Evolutionary conservation across 2,113 vertebrate genomes (phyloP), one percentile per base, ranked within the genome.

Genomic region (Zosterops borbonicus): DNA sequence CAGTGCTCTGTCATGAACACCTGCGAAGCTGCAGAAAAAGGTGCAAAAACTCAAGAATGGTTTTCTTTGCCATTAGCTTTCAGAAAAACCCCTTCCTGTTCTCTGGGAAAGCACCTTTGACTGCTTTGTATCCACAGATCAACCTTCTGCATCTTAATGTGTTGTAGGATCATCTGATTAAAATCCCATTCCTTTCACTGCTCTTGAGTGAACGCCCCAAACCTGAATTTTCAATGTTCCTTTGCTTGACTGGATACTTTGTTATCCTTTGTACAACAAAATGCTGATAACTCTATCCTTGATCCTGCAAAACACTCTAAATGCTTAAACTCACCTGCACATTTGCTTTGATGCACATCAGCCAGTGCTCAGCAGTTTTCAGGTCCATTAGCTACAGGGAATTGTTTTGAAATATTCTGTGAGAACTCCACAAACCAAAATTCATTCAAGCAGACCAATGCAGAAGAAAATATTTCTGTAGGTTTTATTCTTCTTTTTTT

Each of bases 41-140:
- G 5, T n/a, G 23, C 28, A 79, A 70, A 82, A 82, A 37, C 68
- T 42, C 39, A 41, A 47, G 41, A 78, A 70, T 41, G 31, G 5
- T 52, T 73, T 83, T 50, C 47, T 79, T 75, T 90, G 24, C 13
- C 18, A 42, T 71, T 55, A 67, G 9, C 23, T 67, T 28, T 49
- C 47, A 52, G 31, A 7, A 60, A 52, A 24, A 0, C 0, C 7
- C 10, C 4, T 65, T 58, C 17, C 46, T 47, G 3, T 53, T 55
- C 14, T 27, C 56, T 75, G 41, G 27, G 56, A 82, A 76, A 65
- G 63, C 37, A 67, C 5, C 25, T 39, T 37, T 20, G 44, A n/a
- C 27, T 52, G 42, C 41, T 52, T 27, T 1, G 1, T 29, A 59
- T 63, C 55, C 17, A 55, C 33, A 50, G n/a, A 65, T 35, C 37